These are phyloP conservation scores for Anguilla pacifica DNA, from an alignment of 2,797 vertebrate species.

Conservation along the genomic window DNA sequence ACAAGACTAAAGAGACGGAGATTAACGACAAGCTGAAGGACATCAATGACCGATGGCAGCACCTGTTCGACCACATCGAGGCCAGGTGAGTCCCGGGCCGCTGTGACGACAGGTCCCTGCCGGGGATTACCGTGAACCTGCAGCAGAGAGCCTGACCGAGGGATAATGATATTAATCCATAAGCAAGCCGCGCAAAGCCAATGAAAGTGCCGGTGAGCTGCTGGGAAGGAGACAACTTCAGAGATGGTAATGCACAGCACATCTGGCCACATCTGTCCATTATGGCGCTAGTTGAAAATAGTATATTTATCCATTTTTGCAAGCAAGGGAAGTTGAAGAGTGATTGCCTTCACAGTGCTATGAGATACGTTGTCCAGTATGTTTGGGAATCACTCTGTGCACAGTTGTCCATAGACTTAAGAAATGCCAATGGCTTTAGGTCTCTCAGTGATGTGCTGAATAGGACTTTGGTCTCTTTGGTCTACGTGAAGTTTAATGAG, in stretches of 20 bases:
- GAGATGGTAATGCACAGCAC: neutral
- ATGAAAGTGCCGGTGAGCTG: slow-evolving; percentile 1
- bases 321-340: neutral
- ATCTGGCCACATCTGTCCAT: neutral
- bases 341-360: neutral
- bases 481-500: neutral
- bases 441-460: neutral
- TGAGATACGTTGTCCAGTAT: neutral
- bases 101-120: neutral
- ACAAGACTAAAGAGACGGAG: slow-evolving; percentile 79
- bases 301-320: neutral
- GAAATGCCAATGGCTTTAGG: neutral
- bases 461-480: neutral
- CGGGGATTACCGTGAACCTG: neutral
- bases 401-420: neutral
- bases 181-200: slow-evolving; percentile 30
- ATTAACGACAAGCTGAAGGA: slow-evolving; percentile 87
- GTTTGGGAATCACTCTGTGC: neutral
- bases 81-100: slow-evolving; percentile 73
- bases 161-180: slow-evolving; percentile 54
- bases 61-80: slow-evolving; percentile 90
- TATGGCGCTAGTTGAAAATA: neutral
- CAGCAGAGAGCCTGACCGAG: slow-evolving; percentile 28
- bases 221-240: neutral
- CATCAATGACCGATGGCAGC: slow-evolving; percentile 89